Base-by-base conservation (phyloP, 2,113 vertebrate genomes). In the Tinamus guttatus region DNA sequence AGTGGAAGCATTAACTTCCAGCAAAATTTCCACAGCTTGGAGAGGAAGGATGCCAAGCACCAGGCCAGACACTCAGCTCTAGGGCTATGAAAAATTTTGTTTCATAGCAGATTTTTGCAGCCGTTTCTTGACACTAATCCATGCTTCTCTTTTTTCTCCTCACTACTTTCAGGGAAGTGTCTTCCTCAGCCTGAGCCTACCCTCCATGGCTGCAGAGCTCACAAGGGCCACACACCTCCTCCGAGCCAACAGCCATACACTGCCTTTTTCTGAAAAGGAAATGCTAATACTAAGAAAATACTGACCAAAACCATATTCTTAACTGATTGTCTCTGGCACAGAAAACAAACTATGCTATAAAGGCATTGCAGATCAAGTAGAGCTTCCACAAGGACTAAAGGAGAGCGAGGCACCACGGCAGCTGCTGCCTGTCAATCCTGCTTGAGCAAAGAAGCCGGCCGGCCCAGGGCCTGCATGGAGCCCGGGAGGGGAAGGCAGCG, bases 351-450 rank as follows among this genome's bases (percentile, higher is more conserved):
- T 70, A 45, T 1, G 71, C 67, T 36, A n/a, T 24, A 85, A 92
- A 82, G 2, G 63, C 64, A 36, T 56, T 93, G 84, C 80, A 2
- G 16, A 86, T 34, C 0, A 3, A 67, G 58, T 8, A 3, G 24
- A 81, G 85, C 3, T 2, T 70, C 60, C 81, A 9, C 51, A 36
- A 45, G 0, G 47, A 41, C 89, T 6, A 22, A 64, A 45, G 51
- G 51, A 67, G 40, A 85, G n/a, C 76, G 78, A 81, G 90, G 21
- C 32, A 1, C 76, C 36, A 45, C 2, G 3, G 86, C 93, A 96
- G 87, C 93, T 95, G 91, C 76, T 69, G 75, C 86, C 77, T 74
- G 88, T 71, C 87, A 80, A 71, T 24, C 68, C 45, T 87, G 93
- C 58, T 3, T 0, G 3, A 71, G 63, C 8, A 36, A 41, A 62